Percentiles rank a stretch among this genome's conserved stretches.
Conservation (phyloP, 2,797 vertebrate species). For the Silurus lanzhouensis region DNA sequence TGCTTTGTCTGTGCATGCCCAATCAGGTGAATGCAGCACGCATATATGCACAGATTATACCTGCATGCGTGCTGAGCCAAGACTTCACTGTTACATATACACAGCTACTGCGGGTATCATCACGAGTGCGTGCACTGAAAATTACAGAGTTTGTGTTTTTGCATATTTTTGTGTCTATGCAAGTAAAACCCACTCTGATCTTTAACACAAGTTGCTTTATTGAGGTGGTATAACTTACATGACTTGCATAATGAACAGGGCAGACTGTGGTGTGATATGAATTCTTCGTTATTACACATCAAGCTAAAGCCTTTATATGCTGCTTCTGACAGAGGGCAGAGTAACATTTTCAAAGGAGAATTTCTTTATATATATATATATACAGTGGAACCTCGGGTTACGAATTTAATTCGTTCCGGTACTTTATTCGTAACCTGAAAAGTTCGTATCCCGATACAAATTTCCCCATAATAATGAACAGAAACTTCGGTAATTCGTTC, state of each 20-base stretch:
- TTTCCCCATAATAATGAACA: too few species aligned
- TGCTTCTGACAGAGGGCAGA: too few species aligned
- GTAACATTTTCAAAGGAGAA: neutral
- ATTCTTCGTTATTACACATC: neutral
- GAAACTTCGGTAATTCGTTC: too few species aligned
- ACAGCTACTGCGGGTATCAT: slow-evolving; percentile 49
- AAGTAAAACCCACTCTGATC: neutral
- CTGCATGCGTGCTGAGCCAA: slow-evolving; percentile 68
- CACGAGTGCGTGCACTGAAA: slow-evolving; percentile 41
- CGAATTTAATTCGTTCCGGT: too few species aligned
- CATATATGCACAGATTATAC: slow-evolving; percentile 55
- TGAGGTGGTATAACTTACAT: neutral
- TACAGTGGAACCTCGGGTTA: too few species aligned
- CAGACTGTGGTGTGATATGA: neutral
- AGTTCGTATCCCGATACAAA: too few species aligned
- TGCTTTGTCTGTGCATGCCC: slow-evolving; percentile 73
- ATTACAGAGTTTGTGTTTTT: slow-evolving; percentile 19
- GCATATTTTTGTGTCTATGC: slow-evolving; percentile 1
- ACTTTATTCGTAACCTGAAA: too few species aligned
- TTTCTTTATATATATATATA: too few species aligned
- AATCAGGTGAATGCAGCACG: slow-evolving; percentile 65
- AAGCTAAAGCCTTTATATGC: neutral
- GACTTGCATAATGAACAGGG: neutral
- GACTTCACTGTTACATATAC: slow-evolving; percentile 49
- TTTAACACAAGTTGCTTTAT: neutral